These are phyloP conservation scores for Philaenus spumarius DNA, from an alignment of 1,140 invertebrate species.

Conservation along the genomic window DNA sequence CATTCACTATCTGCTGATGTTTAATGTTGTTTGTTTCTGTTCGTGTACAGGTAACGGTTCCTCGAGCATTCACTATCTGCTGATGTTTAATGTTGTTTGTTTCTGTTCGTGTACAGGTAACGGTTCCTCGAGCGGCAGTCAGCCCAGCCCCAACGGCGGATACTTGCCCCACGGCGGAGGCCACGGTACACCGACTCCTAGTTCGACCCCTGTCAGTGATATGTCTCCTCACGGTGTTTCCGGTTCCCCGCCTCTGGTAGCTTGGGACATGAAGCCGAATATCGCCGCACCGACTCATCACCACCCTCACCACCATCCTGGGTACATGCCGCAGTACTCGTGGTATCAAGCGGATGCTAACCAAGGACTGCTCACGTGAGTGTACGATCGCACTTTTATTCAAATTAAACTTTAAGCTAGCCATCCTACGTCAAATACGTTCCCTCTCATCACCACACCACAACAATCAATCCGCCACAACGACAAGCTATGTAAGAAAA, in stretches of 20 bases:
- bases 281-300: slow-evolving; percentile 47
- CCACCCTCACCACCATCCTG: slow-evolving; percentile 51
- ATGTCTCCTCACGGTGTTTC: slow-evolving; percentile 51
- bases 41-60: too few species aligned
- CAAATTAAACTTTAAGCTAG: too few species aligned
- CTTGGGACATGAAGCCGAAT: slow-evolving; percentile 62
- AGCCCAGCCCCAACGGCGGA: slow-evolving; percentile 34
- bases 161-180: slow-evolving; percentile 32
- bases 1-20: too few species aligned
- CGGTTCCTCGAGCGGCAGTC: slow-evolving; percentile 32
- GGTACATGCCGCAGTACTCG: slow-evolving; percentile 62
- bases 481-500: too few species aligned
- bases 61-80: too few species aligned
- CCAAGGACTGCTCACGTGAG: slow-evolving; percentile 65
- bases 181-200: slow-evolving; percentile 35
- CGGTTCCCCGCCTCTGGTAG: slow-evolving; percentile 47
- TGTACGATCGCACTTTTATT: slow-evolving; percentile 21
- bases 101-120: too few species aligned
- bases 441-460: too few species aligned
- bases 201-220: slow-evolving; percentile 49
- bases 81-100: too few species aligned
- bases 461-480: too few species aligned
- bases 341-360: slow-evolving; percentile 61
- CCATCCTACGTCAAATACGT: too few species aligned
- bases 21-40: too few species aligned